Evolutionary conservation across 2,797 vertebrate species (phyloP).

Genomic region (Anolis apletophallus): DNA sequence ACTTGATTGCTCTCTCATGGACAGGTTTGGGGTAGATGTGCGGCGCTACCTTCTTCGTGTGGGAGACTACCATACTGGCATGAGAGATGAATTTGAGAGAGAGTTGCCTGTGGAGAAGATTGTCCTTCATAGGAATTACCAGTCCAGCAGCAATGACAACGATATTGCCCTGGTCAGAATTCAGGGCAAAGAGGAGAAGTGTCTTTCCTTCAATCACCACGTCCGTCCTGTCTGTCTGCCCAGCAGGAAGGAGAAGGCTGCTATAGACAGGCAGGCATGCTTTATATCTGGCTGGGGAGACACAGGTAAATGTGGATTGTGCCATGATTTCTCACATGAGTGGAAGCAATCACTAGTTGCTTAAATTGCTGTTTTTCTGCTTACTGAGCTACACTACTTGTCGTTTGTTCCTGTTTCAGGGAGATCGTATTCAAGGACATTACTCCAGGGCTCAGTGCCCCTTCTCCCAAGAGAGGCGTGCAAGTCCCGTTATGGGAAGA

Average conservation of each 20-base stretch:
- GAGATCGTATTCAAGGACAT: conserved; percentile 86
- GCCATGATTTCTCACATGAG: neutral
- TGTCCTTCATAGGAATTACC: conserved; percentile 86
- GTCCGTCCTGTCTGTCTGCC: conserved; percentile 87
- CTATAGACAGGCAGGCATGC: conserved; percentile 78
- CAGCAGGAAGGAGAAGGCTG: conserved; percentile 74
- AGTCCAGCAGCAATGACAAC: conserved; percentile 84
- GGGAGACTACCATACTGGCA: conserved; percentile 87
- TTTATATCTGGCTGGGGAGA: conserved; percentile 90
- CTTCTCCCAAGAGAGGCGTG: conserved; percentile 84
- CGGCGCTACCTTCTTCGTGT: conserved; percentile 84
- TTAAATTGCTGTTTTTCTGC: conserved; percentile 7
- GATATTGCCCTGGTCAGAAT: conserved; percentile 88
- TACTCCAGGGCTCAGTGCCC: conserved; percentile 87
- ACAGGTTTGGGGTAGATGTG: conserved; percentile 86
- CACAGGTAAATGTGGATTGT: conserved; percentile 78
- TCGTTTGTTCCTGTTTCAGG: conserved; percentile 75
- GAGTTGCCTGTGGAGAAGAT: conserved; percentile 83
- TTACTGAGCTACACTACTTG: conserved; percentile 21
- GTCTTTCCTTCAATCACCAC: conserved; percentile 86
- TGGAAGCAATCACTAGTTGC: neutral
- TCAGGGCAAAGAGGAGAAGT: conserved; percentile 82
- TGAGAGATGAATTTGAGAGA: conserved; percentile 87
- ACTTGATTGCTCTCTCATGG: neutral
- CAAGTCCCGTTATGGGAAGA: conserved; percentile 80